Evolutionary conservation across 2,113 vertebrate genomes (phyloP).

Genomic region (Arenaria interpres): DNA sequence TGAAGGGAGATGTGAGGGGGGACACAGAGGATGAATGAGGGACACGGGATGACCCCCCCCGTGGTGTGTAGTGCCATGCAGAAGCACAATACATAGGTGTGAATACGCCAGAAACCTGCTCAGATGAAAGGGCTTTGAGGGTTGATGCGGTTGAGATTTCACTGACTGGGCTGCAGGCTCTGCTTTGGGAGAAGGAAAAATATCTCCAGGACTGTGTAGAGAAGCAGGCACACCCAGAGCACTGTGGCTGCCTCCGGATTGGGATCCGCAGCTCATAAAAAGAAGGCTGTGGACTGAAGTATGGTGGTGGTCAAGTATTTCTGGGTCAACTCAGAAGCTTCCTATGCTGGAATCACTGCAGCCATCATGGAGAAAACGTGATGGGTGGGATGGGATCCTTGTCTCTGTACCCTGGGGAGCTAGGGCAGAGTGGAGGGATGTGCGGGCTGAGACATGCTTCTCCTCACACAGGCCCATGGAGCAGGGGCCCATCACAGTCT

Average conservation of each 20-base stretch:
- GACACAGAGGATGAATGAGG: background rate
- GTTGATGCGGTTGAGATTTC: background rate
- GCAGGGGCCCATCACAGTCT: background rate
- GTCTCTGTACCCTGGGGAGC: background rate
- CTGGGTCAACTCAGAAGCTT: background rate
- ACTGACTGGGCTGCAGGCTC: background rate
- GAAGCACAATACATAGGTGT: background rate
- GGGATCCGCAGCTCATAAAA: background rate
- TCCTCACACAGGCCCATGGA: background rate
- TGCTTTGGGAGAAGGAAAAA: background rate
- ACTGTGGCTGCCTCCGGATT: background rate
- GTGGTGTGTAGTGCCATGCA: background rate
- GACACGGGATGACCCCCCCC: fast-evolving
- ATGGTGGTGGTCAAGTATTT: background rate
- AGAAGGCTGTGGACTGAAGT: background rate
- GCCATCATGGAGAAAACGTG: background rate
- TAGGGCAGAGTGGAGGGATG: background rate
- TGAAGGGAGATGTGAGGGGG: background rate
- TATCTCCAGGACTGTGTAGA: background rate
- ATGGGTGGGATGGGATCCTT: background rate
- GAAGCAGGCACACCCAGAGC: background rate
- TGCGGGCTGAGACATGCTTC: background rate
- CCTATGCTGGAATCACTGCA: background rate
- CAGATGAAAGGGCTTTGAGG: background rate
- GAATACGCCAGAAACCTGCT: background rate